Evolutionary conservation across 2,888 invertebrate genomes (phyloP).

Genomic region (Tetramorium bicarinatum): DNA sequence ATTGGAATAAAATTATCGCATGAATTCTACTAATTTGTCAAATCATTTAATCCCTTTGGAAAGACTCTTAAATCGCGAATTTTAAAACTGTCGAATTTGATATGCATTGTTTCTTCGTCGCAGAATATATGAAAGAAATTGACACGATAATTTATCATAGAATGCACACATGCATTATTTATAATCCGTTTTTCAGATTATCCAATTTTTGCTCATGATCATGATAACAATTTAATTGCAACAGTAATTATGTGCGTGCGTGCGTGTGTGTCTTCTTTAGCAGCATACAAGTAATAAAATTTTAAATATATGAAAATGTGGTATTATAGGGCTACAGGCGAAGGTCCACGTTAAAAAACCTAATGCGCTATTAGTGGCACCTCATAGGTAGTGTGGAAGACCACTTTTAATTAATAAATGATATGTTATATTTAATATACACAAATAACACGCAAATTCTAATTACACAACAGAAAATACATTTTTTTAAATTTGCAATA

Average conservation of each 20-base stretch:
- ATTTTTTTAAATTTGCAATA: no score
- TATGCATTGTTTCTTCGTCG: not conserved
- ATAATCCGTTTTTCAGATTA: conserved; percentile 70
- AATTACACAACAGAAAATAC: no score
- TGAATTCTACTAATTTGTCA: not conserved
- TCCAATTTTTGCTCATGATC: conserved; percentile 11
- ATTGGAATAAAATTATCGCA: not conserved
- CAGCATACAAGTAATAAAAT: no score
- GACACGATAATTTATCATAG: not conserved
- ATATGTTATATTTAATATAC: no score
- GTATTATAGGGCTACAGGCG: no score
- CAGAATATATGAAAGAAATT: not conserved
- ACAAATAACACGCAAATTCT: no score
- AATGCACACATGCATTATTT: conserved; percentile 55
- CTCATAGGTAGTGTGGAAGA: no score
- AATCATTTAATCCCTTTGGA: not conserved
- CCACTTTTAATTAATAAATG: no score
- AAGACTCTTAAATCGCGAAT: not conserved
- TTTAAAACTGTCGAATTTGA: not conserved
- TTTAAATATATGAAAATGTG: no score
- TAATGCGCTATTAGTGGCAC: no score
- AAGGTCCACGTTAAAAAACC: no score
- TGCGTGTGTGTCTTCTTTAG: no score
- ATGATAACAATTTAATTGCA: conserved; percentile 40
- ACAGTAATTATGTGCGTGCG: not conserved